Percentiles rank a stretch among this genome's conserved stretches.
phyloP scores from a whole-genome alignment of 2,113 vertebrate genomes.

The Anhinga anhinga region DNA sequence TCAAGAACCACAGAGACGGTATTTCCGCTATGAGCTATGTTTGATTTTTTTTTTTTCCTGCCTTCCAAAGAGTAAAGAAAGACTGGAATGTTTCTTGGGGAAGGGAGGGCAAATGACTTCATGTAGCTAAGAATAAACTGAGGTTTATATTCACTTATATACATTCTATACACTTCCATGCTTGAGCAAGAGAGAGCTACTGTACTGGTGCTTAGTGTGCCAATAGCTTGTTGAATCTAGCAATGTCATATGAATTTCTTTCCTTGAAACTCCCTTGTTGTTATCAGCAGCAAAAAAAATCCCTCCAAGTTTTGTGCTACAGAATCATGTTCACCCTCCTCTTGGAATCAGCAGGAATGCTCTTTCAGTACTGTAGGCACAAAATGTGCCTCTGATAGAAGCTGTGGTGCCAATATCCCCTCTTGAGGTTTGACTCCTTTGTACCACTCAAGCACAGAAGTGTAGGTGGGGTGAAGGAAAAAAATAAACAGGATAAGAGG shows the following conservation, averaged over 20 bases:
- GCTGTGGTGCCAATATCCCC: neutral
- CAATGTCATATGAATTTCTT: accelerated
- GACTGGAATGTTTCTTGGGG: neutral
- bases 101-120: neutral
- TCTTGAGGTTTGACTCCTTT: neutral
- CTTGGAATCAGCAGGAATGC: neutral
- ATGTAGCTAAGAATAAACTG: neutral
- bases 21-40: neutral
- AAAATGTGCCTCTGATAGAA: neutral
- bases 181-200: neutral
- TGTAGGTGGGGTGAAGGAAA: too few species aligned
- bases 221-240: neutral
- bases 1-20: neutral
- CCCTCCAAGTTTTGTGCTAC: neutral
- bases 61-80: neutral
- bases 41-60: neutral
- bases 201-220: neutral
- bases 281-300: neutral
- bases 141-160: neutral
- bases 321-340: neutral
- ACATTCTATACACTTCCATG: neutral
- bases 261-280: neutral
- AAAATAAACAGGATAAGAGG: neutral
- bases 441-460: neutral
- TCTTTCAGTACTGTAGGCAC: neutral